A percentile compares a stretch with the other conserved stretches of the same genome.
These are phyloP conservation scores for Andrena minutula DNA, from an alignment of 2,888 invertebrate species.

Conservation along the genomic window DNA sequence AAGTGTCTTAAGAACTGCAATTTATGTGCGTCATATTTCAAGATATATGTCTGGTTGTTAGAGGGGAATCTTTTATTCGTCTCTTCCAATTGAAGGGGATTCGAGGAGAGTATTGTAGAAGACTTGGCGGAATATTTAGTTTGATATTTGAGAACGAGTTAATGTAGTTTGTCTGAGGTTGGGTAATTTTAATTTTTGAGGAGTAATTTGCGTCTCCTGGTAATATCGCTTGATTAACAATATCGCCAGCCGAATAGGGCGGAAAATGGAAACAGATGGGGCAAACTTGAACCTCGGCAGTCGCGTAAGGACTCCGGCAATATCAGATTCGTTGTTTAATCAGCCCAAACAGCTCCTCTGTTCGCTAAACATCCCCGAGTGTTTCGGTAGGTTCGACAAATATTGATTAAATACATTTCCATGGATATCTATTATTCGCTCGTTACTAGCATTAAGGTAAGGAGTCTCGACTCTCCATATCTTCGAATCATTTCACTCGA, in stretches of 20 bases:
- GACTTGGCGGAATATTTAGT: background rate
- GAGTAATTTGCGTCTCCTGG: background rate
- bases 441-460: background rate
- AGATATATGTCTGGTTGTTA: background rate
- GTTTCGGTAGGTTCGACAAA: background rate
- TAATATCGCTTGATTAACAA: background rate
- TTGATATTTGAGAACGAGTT: too few species aligned
- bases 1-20: background rate
- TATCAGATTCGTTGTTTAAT: conserved; percentile 8
- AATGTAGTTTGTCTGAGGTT: too few species aligned
- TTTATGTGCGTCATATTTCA: background rate
- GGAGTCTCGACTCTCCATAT: background rate
- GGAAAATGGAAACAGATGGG: too few species aligned
- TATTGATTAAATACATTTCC: conserved; percentile 4
- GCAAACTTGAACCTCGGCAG: background rate
- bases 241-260: too few species aligned
- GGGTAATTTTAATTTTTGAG: too few species aligned
- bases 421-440: background rate
- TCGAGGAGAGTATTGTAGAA: background rate
- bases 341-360: background rate
- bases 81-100: background rate
- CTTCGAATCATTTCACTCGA: background rate
- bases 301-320: background rate
- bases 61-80: background rate
- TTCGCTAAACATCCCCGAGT: conserved; percentile 7